A percentile compares a stretch with the other conserved stretches of the same genome.
These are phyloP conservation scores for Ptyas mucosa DNA, from an alignment of 2,113 vertebrate genomes.

Conservation along the genomic window DNA sequence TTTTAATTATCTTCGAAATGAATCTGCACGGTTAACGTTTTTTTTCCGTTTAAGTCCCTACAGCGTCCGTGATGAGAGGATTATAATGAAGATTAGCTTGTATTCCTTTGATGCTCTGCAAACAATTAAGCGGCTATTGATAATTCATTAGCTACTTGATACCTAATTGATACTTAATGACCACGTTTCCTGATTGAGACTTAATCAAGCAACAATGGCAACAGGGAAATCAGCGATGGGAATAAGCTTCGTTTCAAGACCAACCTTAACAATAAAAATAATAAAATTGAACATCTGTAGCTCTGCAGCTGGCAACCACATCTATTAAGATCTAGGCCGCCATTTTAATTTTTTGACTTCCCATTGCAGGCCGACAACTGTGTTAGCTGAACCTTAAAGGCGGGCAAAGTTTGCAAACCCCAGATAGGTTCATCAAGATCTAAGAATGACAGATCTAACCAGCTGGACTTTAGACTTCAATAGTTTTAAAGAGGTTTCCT, in stretches of 20 bases:
- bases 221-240: not conserved
- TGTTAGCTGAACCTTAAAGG: not conserved
- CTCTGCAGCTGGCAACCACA: not conserved
- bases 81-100: not conserved
- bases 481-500: not conserved
- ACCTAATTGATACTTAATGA: not conserved
- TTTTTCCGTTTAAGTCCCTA: not conserved
- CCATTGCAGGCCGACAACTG: not conserved
- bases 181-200: not conserved
- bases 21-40: not conserved
- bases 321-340: not conserved
- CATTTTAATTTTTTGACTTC: not conserved
- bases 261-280: not conserved
- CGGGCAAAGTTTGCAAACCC: not conserved
- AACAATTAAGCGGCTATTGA: not conserved
- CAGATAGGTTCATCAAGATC: not conserved
- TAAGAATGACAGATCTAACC: not conserved
- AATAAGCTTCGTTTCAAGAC: not conserved
- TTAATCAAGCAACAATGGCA: not conserved
- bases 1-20: not conserved
- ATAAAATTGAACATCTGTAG: not conserved
- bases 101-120: not conserved
- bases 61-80: not conserved
- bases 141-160: not conserved
- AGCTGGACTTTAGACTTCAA: not conserved